Base-by-base conservation (phyloP, 1,140 invertebrate species). In the Temnothorax longispinosus region DNA sequence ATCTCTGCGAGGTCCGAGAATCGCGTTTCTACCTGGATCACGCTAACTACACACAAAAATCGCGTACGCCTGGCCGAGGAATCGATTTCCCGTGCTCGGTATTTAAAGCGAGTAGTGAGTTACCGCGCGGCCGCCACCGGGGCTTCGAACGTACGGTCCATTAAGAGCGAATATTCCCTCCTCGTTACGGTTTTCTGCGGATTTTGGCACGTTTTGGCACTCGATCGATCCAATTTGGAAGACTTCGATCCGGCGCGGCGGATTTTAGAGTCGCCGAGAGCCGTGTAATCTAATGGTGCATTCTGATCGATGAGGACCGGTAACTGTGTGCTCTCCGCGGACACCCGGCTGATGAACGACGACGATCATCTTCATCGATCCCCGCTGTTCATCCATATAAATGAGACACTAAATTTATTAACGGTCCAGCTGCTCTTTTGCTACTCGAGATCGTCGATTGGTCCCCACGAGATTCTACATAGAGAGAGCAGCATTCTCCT, bases 131-230 rank as follows among this genome's bases (percentile, higher is more conserved):
- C n/a, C n/a, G 35, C 21, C 50, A 27, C 21, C 21, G 15, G 21
- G 8, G 15, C 10, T 8, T 50, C 44, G 47, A 65, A 27, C 32
- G 50, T 54, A 44, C 77, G 35, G 77, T 58, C 65, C 65, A 58
- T 82, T 58, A 72, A 58, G 13, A 18, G 50, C 50, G 50, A 35
- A 52, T 27, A 18, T n/a, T 47, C 21, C 21, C n/a, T n/a, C 4
- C 13, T 54, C 32, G 44, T 52, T 58, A 71, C 21, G 47, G 47
- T 47, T 82, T n/a, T 47, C 52, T 6, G 52, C n/a, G 52, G 38
- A 74, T 82, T 84, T 84, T 84, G 52, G 80, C 69, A 84, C 80
- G 80, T 84, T 60, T 84, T 50, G 80, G 80, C 80, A 84, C 80
- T 74, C 69, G 80, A 3, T 38, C 41, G 69, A 84, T 75, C 35